These are phyloP conservation scores for Heterodera schachtii DNA, from an alignment of 1,140 invertebrate species.

Conservation along the genomic window DNA sequence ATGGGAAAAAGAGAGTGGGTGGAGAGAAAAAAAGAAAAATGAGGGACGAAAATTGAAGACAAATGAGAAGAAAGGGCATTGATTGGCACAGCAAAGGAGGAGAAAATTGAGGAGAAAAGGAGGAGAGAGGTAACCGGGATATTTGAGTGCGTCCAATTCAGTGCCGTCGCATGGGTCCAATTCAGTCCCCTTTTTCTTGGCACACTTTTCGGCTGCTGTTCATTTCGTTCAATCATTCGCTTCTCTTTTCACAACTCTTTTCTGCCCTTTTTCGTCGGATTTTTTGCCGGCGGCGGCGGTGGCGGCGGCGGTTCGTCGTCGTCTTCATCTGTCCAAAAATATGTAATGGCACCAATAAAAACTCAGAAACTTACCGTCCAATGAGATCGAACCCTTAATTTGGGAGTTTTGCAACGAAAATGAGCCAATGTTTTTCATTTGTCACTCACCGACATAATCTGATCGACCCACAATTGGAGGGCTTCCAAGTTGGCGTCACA, in stretches of 20 bases:
- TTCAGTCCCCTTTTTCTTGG: too few relatives aligned
- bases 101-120: not conserved
- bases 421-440: not conserved
- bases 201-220: not conserved
- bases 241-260: conserved; percentile 34
- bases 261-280: conserved; percentile 38
- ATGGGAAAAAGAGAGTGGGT: too few relatives aligned
- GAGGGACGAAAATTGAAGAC: not conserved
- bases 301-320: conserved; percentile 62
- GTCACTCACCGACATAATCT: conserved; percentile 53
- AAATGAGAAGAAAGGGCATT: not conserved
- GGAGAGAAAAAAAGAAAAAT: not conserved
- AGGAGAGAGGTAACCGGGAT: not conserved
- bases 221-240: not conserved
- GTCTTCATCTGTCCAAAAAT: conserved; percentile 22
- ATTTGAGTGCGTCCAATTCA: too few relatives aligned
- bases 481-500: conserved; percentile 62
- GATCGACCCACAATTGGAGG: conserved; percentile 64
- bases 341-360: not conserved
- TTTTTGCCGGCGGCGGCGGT: conserved; percentile 41
- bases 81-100: not conserved
- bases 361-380: conserved; percentile 53
- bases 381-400: conserved; percentile 54
- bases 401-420: not conserved
- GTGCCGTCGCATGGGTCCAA: too few relatives aligned